Conservation (phyloP, 2,113 vertebrate genomes). For the Pelvicachromis taeniatus region DNA sequence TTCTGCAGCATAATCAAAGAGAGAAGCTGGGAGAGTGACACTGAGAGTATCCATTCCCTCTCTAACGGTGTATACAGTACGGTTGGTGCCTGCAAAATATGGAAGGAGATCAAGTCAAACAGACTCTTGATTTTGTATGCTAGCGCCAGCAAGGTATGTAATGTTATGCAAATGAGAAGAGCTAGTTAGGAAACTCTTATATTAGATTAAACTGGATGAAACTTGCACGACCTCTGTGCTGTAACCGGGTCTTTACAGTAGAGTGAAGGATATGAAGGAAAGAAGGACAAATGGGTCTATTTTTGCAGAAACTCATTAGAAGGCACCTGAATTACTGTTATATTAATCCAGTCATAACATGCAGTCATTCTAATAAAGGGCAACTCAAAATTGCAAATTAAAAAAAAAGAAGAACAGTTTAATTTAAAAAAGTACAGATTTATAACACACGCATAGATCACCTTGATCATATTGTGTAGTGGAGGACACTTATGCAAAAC, state of each 20-base stretch:
- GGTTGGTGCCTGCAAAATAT: neutral
- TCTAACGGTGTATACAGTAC: neutral
- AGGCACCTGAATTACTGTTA: neutral
- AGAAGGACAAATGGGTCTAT: neutral
- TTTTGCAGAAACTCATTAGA: neutral
- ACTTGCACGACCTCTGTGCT: neutral
- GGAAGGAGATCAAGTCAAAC: conserved; percentile 30
- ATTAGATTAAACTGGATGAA: conserved; percentile 27
- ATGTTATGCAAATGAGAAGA: neutral
- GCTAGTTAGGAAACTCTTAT: neutral
- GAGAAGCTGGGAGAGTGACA: neutral
- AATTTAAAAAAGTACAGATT: neutral
- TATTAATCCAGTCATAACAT: neutral
- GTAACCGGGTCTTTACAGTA: conserved; percentile 2
- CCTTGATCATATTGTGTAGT: conserved; percentile 30
- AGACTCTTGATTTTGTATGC: neutral
- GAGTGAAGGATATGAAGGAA: neutral
- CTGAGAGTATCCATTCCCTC: neutral
- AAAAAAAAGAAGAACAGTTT: neutral
- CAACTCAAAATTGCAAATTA: neutral
- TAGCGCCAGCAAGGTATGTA: neutral
- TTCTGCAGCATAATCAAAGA: neutral
- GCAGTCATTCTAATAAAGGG: neutral
- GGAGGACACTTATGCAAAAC: conserved; percentile 6
- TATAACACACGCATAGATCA: conserved; percentile 23